phyloP scores from a whole-genome alignment of 2,888 invertebrate species.

The Torymus auratus region DNA sequence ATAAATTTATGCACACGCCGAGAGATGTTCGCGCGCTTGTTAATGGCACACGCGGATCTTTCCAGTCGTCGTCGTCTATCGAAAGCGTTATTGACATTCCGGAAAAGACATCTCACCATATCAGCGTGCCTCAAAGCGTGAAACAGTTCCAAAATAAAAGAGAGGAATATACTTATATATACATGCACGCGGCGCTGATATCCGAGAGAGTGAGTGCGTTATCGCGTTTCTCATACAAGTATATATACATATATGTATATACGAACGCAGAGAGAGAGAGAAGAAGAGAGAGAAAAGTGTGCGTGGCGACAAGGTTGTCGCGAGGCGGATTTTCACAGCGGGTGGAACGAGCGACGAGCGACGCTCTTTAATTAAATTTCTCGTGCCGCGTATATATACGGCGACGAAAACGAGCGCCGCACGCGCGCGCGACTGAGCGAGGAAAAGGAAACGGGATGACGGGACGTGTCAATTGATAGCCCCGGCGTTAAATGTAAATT shows the following conservation, averaged over 20 bases:
- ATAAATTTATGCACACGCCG: too few relatives aligned
- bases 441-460: background rate
- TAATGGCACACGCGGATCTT: conserved; percentile 12
- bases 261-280: background rate
- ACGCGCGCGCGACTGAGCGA: too few relatives aligned
- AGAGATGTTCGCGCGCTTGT: conserved; percentile 36
- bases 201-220: background rate
- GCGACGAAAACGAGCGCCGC: conserved; percentile 22
- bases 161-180: background rate
- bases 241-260: background rate
- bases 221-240: too few relatives aligned
- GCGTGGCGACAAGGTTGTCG: background rate
- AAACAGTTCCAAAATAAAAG: background rate
- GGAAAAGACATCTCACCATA: background rate
- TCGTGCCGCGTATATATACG: background rate
- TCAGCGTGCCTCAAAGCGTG: conserved; percentile 1
- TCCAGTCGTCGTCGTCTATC: conserved; percentile 1
- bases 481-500: conserved; percentile 31
- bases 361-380: conserved; percentile 43
- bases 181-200: background rate
- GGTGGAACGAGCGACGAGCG: conserved; percentile 7
- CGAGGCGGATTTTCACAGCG: conserved; percentile 14
- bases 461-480: conserved; percentile 31
- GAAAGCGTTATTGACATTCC: conserved; percentile 29
- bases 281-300: background rate